Percentiles rank a stretch among this genome's conserved stretches.
These are phyloP conservation scores for Noctua janthina DNA, from an alignment of 2,888 invertebrate species.

Conservation along the genomic window DNA sequence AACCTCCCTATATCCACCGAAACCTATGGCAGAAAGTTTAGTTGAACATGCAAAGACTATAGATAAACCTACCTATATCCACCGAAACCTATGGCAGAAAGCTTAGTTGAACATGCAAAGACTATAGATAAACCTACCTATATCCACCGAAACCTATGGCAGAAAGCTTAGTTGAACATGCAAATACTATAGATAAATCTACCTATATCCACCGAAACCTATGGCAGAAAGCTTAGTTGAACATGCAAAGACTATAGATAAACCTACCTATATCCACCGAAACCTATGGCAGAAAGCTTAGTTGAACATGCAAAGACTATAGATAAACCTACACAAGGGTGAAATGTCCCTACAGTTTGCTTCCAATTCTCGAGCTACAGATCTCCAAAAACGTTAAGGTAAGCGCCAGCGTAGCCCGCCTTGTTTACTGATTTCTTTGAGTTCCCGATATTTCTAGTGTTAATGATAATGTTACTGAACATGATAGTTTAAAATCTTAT, in stretches of 20 bases:
- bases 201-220: neutral
- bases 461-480: too few species aligned
- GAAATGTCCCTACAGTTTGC: neutral
- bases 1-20: neutral
- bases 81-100: neutral
- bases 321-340: neutral
- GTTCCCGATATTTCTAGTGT: too few species aligned
- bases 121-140: too few species aligned
- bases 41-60: neutral
- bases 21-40: neutral
- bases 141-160: neutral
- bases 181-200: neutral
- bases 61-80: too few species aligned
- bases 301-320: neutral
- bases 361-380: neutral
- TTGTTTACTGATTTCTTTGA: too few species aligned
- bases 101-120: neutral
- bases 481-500: too few species aligned
- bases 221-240: neutral
- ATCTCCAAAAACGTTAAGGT: neutral
- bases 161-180: neutral
- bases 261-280: neutral
- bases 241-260: neutral
- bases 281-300: neutral
- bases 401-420: too few species aligned